Conservation (phyloP, 2,888 invertebrate genomes). For the Heteromurus nitidus region DNA sequence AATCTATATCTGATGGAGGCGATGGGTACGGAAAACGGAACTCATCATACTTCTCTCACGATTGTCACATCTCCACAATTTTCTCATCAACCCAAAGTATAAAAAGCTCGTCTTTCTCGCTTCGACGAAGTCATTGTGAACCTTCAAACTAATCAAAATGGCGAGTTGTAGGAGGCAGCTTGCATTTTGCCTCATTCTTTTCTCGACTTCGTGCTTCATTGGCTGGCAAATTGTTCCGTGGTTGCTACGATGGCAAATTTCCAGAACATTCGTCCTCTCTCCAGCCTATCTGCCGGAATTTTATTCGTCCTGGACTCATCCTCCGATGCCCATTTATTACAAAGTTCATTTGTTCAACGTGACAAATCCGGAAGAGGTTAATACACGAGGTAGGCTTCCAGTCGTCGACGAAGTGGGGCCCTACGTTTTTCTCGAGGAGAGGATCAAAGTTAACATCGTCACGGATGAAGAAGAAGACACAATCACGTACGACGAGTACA, state of each 20-base stretch:
- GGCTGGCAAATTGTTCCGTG: background rate
- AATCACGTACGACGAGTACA: conserved; percentile 20
- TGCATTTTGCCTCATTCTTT: no score
- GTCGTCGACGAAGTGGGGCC: conserved; percentile 3
- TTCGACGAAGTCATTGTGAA: no score
- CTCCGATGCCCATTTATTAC: conserved; percentile 7
- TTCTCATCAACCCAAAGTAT: no score
- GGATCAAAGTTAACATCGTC: conserved; percentile 4
- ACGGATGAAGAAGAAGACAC: background rate
- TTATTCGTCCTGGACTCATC: conserved; percentile 6
- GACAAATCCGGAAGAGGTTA: background rate
- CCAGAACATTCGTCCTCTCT: background rate
- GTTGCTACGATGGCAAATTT: background rate
- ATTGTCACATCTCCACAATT: no score
- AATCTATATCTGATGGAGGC: no score
- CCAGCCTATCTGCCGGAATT: background rate
- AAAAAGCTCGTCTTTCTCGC: no score
- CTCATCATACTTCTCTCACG: no score
- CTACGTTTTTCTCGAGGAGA: conserved; percentile 5
- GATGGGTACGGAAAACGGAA: no score
- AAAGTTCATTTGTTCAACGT: conserved; percentile 18
- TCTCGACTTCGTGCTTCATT: background rate
- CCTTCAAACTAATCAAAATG: no score
- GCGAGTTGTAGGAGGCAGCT: no score
- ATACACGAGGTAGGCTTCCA: background rate